Evolutionary conservation across 2,797 vertebrate genomes (phyloP).

Genomic region (Euphonia xanthogaster): DNA sequence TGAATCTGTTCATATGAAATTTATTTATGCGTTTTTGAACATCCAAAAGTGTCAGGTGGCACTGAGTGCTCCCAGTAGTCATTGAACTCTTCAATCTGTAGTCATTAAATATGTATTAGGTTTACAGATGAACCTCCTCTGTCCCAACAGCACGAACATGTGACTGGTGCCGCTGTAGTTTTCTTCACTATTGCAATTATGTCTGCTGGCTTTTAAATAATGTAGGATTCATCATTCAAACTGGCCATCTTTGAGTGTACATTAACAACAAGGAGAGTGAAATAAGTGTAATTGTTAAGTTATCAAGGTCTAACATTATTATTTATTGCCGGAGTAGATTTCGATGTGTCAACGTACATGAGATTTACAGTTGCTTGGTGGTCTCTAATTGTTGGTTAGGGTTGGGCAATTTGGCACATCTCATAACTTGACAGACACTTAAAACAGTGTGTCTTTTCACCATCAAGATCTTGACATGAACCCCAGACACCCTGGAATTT

Average conservation of each 20-base stretch:
- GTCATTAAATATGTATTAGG: background rate
- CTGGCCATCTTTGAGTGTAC: background rate
- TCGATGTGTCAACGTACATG: rapidly evolving
- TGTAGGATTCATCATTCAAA: background rate
- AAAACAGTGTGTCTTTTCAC: background rate
- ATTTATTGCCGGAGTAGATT: background rate
- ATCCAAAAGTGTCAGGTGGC: background rate
- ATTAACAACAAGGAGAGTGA: background rate
- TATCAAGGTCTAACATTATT: background rate
- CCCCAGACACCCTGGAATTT: background rate
- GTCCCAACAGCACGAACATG: background rate
- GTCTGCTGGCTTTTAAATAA: background rate
- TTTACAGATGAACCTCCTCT: background rate
- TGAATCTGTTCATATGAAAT: background rate
- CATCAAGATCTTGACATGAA: background rate
- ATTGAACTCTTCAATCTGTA: background rate
- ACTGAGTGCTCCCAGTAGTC: background rate
- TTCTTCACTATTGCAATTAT: background rate
- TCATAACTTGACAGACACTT: background rate
- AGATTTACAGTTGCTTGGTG: background rate
- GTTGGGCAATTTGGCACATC: background rate
- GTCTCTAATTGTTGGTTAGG: background rate
- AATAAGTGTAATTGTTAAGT: background rate
- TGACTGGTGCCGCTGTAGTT: background rate
- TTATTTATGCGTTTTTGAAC: background rate